phyloP scores from a whole-genome alignment of 2,113 vertebrate genomes.

The Tetrax tetrax region DNA sequence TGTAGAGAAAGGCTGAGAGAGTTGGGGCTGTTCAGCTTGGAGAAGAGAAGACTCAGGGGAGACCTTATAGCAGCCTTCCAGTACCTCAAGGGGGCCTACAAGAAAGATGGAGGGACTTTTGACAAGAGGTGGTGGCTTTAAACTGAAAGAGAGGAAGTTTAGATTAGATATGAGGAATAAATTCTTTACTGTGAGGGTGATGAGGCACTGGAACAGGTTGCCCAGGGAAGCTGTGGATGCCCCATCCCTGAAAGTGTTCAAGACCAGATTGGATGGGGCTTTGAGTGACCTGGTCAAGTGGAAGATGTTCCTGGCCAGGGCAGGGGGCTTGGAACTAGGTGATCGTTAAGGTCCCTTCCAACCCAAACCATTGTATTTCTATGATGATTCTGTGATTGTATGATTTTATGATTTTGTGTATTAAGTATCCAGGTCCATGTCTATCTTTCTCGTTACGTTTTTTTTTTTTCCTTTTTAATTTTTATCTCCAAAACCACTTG shows the following conservation, averaged over 20 bases:
- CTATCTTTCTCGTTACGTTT: not conserved
- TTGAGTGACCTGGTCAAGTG: not conserved
- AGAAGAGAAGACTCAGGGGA: not conserved
- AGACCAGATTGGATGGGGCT: not conserved
- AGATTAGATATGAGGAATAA: accelerated
- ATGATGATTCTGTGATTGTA: too few relatives aligned
- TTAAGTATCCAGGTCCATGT: not conserved
- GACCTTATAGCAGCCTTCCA: not conserved
- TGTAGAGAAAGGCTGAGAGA: not conserved
- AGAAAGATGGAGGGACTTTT: not conserved
- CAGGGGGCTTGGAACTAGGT: not conserved
- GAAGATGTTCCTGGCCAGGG: not conserved
- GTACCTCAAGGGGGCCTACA: not conserved
- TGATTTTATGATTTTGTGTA: not conserved
- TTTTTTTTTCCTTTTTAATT: not conserved
- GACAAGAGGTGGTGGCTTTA: not conserved
- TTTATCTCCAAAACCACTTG: not conserved
- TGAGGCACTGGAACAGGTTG: not conserved
- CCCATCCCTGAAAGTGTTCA: not conserved
- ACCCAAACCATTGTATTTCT: not conserved
- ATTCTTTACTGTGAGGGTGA: not conserved
- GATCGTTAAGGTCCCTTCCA: not conserved
- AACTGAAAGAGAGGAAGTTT: not conserved
- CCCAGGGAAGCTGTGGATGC: not conserved
- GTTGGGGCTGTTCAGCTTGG: not conserved